Percentiles rank a stretch among this genome's conserved stretches.
These are phyloP conservation scores for Sula dactylatra DNA, from an alignment of 2,113 vertebrate genomes.

Conservation along the genomic window DNA sequence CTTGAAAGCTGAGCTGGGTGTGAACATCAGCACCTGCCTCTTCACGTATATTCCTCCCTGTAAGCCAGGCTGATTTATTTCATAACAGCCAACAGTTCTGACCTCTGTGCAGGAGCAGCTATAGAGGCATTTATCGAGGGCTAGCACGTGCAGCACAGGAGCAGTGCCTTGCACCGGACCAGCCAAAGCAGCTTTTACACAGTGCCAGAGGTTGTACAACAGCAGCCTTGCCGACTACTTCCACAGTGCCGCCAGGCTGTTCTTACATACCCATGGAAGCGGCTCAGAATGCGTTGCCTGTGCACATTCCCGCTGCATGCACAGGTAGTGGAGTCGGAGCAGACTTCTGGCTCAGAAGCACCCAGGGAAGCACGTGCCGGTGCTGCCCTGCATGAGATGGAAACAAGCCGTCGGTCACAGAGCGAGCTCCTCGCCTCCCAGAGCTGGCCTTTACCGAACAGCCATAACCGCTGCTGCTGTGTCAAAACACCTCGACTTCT, in stretches of 20 bases:
- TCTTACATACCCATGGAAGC: too few relatives aligned
- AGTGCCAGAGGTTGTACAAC: background rate
- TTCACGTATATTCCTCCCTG: rapidly evolving
- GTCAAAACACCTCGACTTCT: rapidly evolving
- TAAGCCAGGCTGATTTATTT: background rate
- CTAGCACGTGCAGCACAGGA: rapidly evolving
- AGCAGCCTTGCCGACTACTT: too few relatives aligned
- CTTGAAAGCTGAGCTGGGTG: too few relatives aligned
- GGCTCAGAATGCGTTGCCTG: background rate
- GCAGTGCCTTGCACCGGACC: too few relatives aligned
- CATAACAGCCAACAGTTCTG: too few relatives aligned
- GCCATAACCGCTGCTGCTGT: background rate
- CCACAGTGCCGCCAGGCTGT: background rate
- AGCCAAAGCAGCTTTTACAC: background rate
- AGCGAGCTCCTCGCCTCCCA: rapidly evolving
- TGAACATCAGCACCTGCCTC: background rate
- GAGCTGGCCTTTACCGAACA: background rate
- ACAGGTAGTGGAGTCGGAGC: background rate
- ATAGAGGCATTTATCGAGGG: too few relatives aligned
- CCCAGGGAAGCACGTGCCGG: too few relatives aligned
- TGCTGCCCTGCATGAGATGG: background rate
- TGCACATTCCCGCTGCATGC: rapidly evolving
- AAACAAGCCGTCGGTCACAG: rapidly evolving
- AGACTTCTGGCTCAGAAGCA: too few relatives aligned
- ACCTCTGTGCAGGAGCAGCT: too few relatives aligned